phyloP scores from a whole-genome alignment of 2,797 vertebrate genomes.

The Tarsius wallacei region DNA sequence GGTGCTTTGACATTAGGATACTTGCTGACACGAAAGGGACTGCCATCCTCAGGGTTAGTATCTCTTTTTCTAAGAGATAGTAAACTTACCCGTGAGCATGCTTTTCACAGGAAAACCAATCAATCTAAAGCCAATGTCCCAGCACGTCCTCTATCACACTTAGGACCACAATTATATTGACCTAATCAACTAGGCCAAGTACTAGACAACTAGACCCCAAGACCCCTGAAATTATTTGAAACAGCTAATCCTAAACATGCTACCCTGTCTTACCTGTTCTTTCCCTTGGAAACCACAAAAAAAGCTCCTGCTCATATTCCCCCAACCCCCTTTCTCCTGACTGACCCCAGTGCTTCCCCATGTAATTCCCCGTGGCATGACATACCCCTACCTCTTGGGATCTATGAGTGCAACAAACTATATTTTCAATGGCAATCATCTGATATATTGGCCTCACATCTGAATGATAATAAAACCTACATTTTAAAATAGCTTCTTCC shows the following conservation, averaged over 20 bases:
- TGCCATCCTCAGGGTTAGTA: not conserved
- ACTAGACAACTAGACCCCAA: not conserved
- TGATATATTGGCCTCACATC: not conserved
- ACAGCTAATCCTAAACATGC: not conserved
- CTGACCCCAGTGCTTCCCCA: not conserved
- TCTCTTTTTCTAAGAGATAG: not conserved
- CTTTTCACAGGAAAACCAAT: not conserved
- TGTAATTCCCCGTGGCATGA: not conserved
- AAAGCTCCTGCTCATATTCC: not conserved
- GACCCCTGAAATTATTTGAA: not conserved
- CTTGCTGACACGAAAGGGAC: not conserved
- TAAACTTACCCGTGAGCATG: not conserved
- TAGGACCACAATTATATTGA: not conserved
- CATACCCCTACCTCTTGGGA: not conserved
- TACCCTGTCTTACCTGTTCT: not conserved
- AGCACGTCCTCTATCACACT: not conserved
- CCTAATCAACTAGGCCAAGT: not conserved
- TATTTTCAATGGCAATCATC: not conserved
- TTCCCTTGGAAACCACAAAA: not conserved
- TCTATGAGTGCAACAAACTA: not conserved
- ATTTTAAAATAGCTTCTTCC: conserved; percentile 42
- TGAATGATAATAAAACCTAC: not conserved
- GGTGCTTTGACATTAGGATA: not conserved
- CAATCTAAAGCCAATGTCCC: not conserved
- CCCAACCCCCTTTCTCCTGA: not conserved